phyloP scores from a whole-genome alignment of 1,140 invertebrate genomes.

The Drosophila auraria region DNA sequence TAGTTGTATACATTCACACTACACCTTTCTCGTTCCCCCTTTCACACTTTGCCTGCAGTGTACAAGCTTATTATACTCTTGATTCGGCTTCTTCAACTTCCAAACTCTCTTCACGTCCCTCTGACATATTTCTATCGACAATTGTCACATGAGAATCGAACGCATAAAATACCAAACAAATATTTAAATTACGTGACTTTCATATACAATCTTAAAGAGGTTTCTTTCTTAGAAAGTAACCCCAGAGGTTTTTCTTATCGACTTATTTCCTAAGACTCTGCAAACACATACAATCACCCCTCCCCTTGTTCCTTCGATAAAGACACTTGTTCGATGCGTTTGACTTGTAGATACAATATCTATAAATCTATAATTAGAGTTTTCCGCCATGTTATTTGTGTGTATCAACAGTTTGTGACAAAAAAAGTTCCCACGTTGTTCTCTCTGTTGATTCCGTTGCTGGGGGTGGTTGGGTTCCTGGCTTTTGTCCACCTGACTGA shows the following conservation, averaged over 20 bases:
- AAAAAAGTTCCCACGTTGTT: conserved; percentile 34
- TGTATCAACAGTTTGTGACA: conserved; percentile 30
- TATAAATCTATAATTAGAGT: conserved; percentile 76
- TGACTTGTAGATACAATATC: conserved; percentile 67
- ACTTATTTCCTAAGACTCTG: conserved; percentile 9
- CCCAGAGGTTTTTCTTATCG: conserved; percentile 39
- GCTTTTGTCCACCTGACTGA: conserved; percentile 57
- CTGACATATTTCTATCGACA: conserved; percentile 31
- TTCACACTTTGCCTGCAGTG: neutral
- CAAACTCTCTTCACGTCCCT: conserved; percentile 49
- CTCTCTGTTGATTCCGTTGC: conserved; percentile 11
- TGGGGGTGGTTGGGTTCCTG: conserved; percentile 28
- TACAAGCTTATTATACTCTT: neutral
- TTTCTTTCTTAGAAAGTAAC: conserved; percentile 53
- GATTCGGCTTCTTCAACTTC: neutral
- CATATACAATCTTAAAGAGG: conserved; percentile 22
- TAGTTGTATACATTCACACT: conserved; percentile 1
- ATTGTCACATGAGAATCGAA: conserved; percentile 17
- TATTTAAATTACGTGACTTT: conserved; percentile 68
- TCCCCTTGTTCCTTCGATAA: conserved; percentile 45
- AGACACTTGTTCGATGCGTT: conserved; percentile 60
- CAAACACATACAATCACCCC: conserved; percentile 1
- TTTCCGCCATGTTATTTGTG: conserved; percentile 33
- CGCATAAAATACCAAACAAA: conserved; percentile 28
- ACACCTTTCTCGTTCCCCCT: neutral